A percentile compares a stretch with the other conserved stretches of the same genome.
These are phyloP conservation scores for Tetanocera ferruginea DNA, from an alignment of 2,888 invertebrate genomes.

Conservation along the genomic window DNA sequence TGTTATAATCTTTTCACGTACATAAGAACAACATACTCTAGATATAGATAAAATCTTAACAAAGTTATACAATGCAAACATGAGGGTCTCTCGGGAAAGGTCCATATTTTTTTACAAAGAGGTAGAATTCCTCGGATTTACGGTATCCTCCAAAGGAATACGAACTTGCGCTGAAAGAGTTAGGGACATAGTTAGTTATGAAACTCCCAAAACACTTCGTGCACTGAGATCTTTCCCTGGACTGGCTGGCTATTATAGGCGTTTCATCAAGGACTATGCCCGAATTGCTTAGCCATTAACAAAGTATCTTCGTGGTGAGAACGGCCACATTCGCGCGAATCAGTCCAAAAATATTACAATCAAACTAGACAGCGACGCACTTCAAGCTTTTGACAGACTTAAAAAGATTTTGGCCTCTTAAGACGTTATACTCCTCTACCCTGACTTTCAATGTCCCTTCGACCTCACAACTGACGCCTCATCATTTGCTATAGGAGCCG, in stretches of 20 bases:
- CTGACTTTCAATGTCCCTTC: conserved; percentile 14
- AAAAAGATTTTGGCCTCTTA: conserved; percentile 18
- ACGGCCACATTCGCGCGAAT: neutral
- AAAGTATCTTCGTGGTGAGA: conserved; percentile 27
- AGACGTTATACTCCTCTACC: conserved; percentile 21
- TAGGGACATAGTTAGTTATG: neutral
- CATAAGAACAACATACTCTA: neutral
- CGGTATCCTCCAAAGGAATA: neutral
- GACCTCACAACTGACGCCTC: conserved; percentile 23
- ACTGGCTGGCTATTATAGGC: conserved; percentile 7
- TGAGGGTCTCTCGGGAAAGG: neutral
- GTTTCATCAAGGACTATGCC: conserved; percentile 1
- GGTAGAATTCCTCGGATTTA: neutral
- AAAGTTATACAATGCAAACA: neutral
- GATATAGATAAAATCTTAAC: neutral
- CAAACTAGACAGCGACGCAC: conserved; percentile 23
- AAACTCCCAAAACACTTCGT: neutral
- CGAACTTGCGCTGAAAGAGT: neutral
- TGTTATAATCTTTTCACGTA: conserved; percentile 33
- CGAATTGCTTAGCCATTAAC: conserved; percentile 16
- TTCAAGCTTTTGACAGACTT: conserved; percentile 26
- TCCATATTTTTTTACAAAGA: neutral
- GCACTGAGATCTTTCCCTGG: conserved; percentile 28
- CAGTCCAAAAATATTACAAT: neutral
- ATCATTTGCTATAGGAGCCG: conserved; percentile 15